Evolutionary conservation across 2,888 invertebrate genomes (phyloP).

Genomic region (Sphaeridia pumilis): DNA sequence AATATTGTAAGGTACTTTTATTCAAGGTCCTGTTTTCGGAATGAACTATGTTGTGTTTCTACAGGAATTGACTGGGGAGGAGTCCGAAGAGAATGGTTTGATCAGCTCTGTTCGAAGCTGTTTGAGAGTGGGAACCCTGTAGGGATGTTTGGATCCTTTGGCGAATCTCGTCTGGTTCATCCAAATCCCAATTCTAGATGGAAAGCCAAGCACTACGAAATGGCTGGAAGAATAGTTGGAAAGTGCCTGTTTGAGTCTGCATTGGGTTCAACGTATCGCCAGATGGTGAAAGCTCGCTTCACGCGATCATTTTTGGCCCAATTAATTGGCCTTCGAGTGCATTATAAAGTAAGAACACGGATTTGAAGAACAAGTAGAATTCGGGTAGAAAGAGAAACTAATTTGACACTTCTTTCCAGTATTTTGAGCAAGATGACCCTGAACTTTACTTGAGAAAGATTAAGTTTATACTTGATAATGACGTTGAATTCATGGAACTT

Average conservation of each 20-base stretch:
- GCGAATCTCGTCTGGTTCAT: constrained; percentile 74
- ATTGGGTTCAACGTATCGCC: constrained; percentile 74
- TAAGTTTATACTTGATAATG: constrained; percentile 80
- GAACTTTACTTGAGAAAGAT: constrained; percentile 86
- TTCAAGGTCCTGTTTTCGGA: too few relatives aligned
- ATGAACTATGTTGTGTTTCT: constrained; percentile 20
- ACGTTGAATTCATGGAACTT: constrained; percentile 76
- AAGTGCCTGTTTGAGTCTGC: constrained; percentile 91
- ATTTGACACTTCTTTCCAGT: constrained; percentile 45
- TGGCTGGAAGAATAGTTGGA: constrained; percentile 80
- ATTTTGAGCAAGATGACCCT: constrained; percentile 92
- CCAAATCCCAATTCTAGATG: constrained; percentile 61
- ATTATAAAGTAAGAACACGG: constrained; percentile 60
- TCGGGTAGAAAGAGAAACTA: not conserved
- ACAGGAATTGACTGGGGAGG: constrained; percentile 90
- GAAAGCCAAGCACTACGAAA: constrained; percentile 83
- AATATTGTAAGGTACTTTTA: not conserved
- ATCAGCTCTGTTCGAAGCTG: constrained; percentile 69
- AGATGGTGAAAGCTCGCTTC: constrained; percentile 78
- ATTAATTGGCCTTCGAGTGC: constrained; percentile 81
- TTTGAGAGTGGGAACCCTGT: constrained; percentile 62
- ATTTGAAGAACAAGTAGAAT: not conserved
- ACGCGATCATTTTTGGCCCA: constrained; percentile 87
- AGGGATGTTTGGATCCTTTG: constrained; percentile 72
- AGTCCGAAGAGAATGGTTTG: constrained; percentile 87